phyloP scores from a whole-genome alignment of 2,113 vertebrate genomes.

The Typhlomys cinereus region DNA sequence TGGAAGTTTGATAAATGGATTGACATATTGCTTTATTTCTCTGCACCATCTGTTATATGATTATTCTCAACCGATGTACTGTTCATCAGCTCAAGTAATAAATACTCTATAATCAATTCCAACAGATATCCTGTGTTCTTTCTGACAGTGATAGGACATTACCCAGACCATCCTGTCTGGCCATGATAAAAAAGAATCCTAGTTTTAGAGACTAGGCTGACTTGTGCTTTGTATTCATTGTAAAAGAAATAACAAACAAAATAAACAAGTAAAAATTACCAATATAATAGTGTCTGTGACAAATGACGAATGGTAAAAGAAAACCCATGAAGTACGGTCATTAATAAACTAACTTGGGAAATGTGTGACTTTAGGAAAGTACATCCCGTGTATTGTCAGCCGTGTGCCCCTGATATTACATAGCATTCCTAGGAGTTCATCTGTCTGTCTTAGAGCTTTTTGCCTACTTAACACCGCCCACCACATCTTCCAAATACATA shows the following conservation, averaged over 20 bases:
- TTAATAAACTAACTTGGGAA: constrained; percentile 1
- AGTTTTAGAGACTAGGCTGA: background rate
- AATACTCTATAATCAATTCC: background rate
- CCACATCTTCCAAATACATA: constrained; percentile 24
- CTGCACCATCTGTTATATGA: constrained; percentile 46
- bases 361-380: constrained; percentile 3
- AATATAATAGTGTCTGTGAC: background rate
- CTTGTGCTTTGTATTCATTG: constrained; percentile 1
- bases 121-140: constrained; percentile 19
- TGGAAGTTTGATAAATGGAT: constrained; percentile 43
- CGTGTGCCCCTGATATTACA: background rate
- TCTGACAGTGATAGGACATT: constrained; percentile 18
- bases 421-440: background rate
- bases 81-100: constrained; percentile 53
- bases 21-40: constrained; percentile 57
- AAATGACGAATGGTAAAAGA: background rate
- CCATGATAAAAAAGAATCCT: background rate
- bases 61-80: constrained; percentile 41
- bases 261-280: constrained; percentile 16
- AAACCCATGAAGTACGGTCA: background rate
- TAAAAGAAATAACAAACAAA: constrained; percentile 10
- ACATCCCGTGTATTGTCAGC: background rate
- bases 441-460: background rate
- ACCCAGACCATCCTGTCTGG: constrained; percentile 52
- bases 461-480: background rate